Percentiles rank a stretch among this genome's conserved stretches.
Conservation (phyloP, 2,113 vertebrate genomes). For the Cepphus grylle region DNA sequence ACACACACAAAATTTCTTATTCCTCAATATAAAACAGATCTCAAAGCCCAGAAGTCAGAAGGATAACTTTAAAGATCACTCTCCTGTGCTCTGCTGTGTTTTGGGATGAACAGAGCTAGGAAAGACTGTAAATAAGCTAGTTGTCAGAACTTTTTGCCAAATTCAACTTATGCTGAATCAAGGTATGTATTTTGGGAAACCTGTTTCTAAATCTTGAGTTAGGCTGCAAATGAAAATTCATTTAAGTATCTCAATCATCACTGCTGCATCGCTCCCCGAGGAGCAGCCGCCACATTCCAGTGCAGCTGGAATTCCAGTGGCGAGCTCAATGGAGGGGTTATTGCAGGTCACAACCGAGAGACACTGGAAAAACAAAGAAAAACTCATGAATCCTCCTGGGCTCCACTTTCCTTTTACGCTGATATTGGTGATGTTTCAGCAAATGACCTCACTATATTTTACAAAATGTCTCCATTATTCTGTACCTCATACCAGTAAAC, state of each 20-base stretch:
- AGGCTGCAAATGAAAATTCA: not conserved
- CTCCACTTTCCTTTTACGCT: not conserved
- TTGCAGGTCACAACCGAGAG: conserved; percentile 25
- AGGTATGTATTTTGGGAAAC: not conserved
- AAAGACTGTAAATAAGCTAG: not conserved
- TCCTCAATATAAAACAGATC: not conserved
- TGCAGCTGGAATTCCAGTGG: conserved; percentile 40
- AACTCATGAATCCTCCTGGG: not conserved
- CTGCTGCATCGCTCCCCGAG: not conserved
- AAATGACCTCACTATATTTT: not conserved
- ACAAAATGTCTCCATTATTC: not conserved
- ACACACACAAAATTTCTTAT: not conserved
- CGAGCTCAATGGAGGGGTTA: not conserved
- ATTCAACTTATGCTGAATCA: not conserved
- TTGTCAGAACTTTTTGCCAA: not conserved
- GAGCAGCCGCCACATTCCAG: conserved; percentile 27
- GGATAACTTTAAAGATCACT: not conserved
- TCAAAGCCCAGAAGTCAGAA: not conserved
- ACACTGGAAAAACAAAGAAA: conserved; percentile 21
- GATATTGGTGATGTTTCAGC: not conserved
- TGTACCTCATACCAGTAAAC: not conserved
- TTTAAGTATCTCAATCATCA: not conserved
- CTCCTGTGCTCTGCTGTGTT: not conserved
- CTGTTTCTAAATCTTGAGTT: not conserved
- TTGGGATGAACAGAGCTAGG: not conserved